Evolutionary conservation across 2,797 vertebrate genomes (phyloP), one percentile per base, ranked within the genome.

Genomic region (Heliangelus exortis): DNA sequence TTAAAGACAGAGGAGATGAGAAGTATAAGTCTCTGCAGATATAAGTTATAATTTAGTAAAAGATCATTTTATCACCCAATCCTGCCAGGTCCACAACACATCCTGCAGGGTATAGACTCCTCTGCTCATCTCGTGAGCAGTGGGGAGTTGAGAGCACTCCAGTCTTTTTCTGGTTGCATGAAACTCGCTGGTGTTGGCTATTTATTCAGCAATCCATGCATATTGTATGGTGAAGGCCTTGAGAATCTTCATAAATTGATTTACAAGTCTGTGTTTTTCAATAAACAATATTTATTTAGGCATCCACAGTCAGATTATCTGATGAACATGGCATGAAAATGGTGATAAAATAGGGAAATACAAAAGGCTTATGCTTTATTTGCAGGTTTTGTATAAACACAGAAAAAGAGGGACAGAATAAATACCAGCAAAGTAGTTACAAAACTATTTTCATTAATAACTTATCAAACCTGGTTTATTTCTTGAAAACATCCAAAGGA

Each of bases 371-470:
- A 87, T 87, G 73, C 75, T 95, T 96, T 92, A 93, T 89, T 96
- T 94, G 94, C 67, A 74, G 36, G 19, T 48, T 80, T 79, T 76
- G 10, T 79, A 88, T 76, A 92, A 94, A 90, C 71, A 90, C 16
- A 94, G 55, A 45, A 87, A 63, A 84, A 9, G 13, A 31, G 10
- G 17, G 59, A 67, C 0, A 6, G 47, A 50, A 89, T 45, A 92
- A 93, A 94, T 91, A 87, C 36, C 21, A 85, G 76, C 63, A 67
- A 93, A 87, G 33, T 45, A 92, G 33, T 57, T 61, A 88, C 69
- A 69, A 90, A 95, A 69, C 25, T 86, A 76, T 65, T 95, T 92
- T 93, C 91, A 95, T 97, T 90, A 96, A 96, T 95, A 97, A 94
- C 79, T 95, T 94, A 95, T 91, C 80, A 94, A 93, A 81, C 7